A percentile compares a stretch with the other conserved stretches of the same genome.
Conservation (phyloP, 2,888 invertebrate genomes). For the Drosophila yooni region DNA sequence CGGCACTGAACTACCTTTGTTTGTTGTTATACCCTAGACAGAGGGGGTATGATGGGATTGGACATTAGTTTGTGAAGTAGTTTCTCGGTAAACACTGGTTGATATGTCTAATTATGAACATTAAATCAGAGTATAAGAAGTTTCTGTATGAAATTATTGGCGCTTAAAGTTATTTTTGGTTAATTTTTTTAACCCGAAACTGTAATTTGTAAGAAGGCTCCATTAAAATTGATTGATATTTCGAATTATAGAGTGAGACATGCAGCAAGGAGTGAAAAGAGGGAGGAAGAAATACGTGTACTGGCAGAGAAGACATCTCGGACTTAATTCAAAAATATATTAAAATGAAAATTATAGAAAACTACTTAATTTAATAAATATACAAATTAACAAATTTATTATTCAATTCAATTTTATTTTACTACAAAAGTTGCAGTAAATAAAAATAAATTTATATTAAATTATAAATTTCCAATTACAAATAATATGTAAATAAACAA, state of each 20-base stretch:
- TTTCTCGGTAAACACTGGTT: background rate
- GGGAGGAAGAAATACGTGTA: background rate
- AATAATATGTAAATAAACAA: background rate
- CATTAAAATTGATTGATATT: background rate
- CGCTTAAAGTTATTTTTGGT: background rate
- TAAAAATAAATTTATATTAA: background rate
- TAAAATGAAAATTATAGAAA: background rate
- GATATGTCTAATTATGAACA: background rate
- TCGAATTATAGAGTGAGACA: background rate
- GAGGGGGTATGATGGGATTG: background rate
- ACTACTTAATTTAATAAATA: background rate
- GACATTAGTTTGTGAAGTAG: background rate
- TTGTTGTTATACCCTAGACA: constrained; percentile 39
- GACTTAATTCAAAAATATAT: background rate
- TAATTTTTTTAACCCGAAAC: background rate
- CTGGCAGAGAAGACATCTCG: background rate
- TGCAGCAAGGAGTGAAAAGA: background rate
- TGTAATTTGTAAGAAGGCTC: background rate
- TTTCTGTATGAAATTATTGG: background rate
- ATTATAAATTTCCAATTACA: background rate
- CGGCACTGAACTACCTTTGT: constrained; percentile 30
- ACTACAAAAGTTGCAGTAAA: background rate
- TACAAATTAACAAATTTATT: background rate
- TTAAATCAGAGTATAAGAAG: background rate
- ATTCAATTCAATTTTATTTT: background rate